These are phyloP conservation scores for Caenorhabditis sp. DNA, from an alignment of 2,888 invertebrate species.

Conservation along the genomic window DNA sequence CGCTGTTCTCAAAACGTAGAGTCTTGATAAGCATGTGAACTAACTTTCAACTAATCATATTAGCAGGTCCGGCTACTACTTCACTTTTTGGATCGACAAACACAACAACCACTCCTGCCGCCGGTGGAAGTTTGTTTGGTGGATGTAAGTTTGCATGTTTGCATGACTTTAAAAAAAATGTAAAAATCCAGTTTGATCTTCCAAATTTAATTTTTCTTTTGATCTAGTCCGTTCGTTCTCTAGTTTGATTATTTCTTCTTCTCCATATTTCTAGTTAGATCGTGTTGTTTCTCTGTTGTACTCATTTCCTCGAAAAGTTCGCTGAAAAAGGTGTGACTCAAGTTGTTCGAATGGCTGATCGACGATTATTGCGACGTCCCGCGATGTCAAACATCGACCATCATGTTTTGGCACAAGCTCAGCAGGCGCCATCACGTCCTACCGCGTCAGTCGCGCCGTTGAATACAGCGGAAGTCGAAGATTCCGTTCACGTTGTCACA, in stretches of 20 bases:
- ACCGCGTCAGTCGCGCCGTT: not conserved
- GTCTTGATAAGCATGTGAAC: not conserved
- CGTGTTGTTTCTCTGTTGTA: too few species aligned
- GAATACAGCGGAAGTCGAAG: too few species aligned
- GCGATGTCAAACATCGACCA: not conserved
- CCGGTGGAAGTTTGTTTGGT: not conserved
- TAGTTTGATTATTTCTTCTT: not conserved
- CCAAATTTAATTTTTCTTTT: not conserved
- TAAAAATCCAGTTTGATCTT: too few species aligned
- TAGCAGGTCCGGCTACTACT: not conserved
- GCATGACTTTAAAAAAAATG: too few species aligned
- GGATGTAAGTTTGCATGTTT: not conserved
- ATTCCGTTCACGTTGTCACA: too few species aligned
- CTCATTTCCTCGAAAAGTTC: too few species aligned
- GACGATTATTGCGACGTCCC: not conserved
- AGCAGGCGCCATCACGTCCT: not conserved
- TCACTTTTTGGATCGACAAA: constrained; percentile 5
- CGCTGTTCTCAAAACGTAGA: not conserved
- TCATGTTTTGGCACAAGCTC: not conserved
- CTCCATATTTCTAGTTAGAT: not conserved
- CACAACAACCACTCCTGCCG: constrained; percentile 7
- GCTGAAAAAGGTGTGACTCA: not conserved
- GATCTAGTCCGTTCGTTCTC: not conserved
- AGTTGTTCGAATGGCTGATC: not conserved
- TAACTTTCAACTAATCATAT: not conserved